These are phyloP conservation scores for Drosophila nr. perissopoda DNA, from an alignment of 2,888 invertebrate species.

Conservation along the genomic window DNA sequence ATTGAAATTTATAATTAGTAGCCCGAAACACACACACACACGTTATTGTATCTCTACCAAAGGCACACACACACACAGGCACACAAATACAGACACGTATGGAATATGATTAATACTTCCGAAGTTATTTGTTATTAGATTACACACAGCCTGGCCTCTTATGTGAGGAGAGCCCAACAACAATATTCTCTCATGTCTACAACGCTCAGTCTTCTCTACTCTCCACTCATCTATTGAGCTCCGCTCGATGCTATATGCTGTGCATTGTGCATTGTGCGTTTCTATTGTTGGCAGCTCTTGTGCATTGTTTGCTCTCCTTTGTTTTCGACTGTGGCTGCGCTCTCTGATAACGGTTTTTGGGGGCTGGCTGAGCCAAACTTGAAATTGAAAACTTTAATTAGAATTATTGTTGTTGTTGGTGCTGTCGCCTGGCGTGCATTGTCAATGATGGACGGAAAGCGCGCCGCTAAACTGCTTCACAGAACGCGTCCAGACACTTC, in stretches of 20 bases:
- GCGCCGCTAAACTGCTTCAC: conserved; percentile 48
- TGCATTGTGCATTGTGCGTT: conserved; percentile 67
- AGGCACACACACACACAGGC: conserved; percentile 1
- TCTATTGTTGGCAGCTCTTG: conserved; percentile 61
- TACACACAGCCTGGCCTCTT: conserved; percentile 51
- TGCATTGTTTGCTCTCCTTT: conserved; percentile 69
- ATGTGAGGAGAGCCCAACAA: conserved; percentile 7
- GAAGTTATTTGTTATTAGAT: conserved; percentile 81
- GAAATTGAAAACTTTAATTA: conserved; percentile 81
- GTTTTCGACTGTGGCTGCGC: conserved; percentile 61
- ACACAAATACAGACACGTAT: conserved; percentile 29
- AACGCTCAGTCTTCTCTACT: neutral
- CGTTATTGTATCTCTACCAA: conserved; percentile 3
- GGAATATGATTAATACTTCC: conserved; percentile 80
- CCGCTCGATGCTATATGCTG: conserved; percentile 15
- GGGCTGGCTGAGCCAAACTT: conserved; percentile 60
- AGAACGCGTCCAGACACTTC: conserved; percentile 46
- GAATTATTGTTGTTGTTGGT: conserved; percentile 65
- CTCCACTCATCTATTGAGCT: conserved; percentile 3
- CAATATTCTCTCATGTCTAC: conserved; percentile 15
- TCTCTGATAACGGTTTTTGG: conserved; percentile 69
- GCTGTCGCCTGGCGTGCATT: conserved; percentile 58
- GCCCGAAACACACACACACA: conserved; percentile 35
- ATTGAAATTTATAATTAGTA: conserved; percentile 80
- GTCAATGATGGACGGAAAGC: conserved; percentile 50